phyloP scores from a whole-genome alignment of 2,888 invertebrate species.

The Desoria tigrina region DNA sequence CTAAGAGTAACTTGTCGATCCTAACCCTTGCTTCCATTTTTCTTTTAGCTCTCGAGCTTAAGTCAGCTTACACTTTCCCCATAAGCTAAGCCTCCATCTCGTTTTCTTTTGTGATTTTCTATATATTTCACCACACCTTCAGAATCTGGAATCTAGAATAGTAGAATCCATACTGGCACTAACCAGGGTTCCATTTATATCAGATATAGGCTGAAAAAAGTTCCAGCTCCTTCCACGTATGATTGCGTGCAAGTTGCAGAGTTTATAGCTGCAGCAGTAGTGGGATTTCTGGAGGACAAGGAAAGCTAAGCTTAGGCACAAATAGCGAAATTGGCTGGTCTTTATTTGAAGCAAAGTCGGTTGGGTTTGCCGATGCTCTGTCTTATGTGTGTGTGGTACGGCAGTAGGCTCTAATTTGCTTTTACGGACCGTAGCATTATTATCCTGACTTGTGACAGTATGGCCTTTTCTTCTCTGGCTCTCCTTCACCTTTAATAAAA shows the following conservation, averaged over 20 bases:
- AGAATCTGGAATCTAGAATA: too few relatives aligned
- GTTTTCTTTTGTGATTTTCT: conserved; percentile 24
- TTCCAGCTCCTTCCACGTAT: not conserved
- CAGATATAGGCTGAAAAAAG: not conserved
- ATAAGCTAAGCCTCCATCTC: conserved; percentile 20
- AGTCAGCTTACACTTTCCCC: conserved; percentile 24
- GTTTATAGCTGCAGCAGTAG: not conserved
- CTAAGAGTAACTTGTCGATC: conserved; percentile 22
- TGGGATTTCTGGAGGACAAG: not conserved
- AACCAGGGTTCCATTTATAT: too few relatives aligned
- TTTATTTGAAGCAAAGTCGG: too few relatives aligned
- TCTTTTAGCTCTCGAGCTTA: conserved; percentile 19
- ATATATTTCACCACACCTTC: conserved; percentile 9
- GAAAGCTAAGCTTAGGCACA: not conserved
- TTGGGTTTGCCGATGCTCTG: too few relatives aligned
- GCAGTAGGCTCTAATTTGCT: conserved; percentile 20
- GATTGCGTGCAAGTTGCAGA: conserved; percentile 7
- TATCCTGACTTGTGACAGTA: conserved; percentile 12
- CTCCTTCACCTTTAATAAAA: conserved; percentile 15
- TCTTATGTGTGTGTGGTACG: not conserved
- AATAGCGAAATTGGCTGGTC: too few relatives aligned
- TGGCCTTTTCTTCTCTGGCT: conserved; percentile 14
- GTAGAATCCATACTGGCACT: too few relatives aligned
- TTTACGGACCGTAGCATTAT: conserved; percentile 23
- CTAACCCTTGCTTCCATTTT: conserved; percentile 23